Conservation (phyloP, 2,113 vertebrate genomes). For the Hassar affinis region DNA sequence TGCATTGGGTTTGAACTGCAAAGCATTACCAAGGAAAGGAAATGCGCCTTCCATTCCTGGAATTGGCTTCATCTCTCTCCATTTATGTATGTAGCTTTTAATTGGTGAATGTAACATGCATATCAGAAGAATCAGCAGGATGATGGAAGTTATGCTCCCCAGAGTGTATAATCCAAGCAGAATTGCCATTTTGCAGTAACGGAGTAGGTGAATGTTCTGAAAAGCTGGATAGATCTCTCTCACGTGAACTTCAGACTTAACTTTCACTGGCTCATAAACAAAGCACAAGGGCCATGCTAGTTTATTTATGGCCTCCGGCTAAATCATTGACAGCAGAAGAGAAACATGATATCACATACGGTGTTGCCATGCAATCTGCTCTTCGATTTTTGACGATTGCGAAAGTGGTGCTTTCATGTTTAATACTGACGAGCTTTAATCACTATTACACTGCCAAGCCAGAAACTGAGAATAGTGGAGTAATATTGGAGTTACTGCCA, state of each 20-base stretch:
- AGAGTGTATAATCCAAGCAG: conserved; percentile 44
- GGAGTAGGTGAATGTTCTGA: conserved; percentile 7
- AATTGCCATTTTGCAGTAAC: conserved; percentile 44
- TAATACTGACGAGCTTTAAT: background rate
- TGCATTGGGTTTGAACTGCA: conserved; percentile 56
- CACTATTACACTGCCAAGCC: background rate
- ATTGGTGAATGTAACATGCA: conserved; percentile 36
- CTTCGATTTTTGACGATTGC: background rate
- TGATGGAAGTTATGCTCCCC: conserved; percentile 34
- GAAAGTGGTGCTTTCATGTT: background rate
- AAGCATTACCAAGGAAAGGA: conserved; percentile 58
- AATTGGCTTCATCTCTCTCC: conserved; percentile 57
- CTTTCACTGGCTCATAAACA: conserved; percentile 34
- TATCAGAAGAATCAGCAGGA: conserved; percentile 46
- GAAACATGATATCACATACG: background rate
- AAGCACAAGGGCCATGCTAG: conserved; percentile 1
- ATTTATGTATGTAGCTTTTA: conserved; percentile 53
- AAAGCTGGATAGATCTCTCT: background rate
- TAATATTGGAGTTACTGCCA: background rate
- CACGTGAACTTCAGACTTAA: conserved; percentile 51
- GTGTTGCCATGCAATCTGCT: background rate
- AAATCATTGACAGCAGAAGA: conserved; percentile 46
- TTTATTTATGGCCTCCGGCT: conserved; percentile 34
- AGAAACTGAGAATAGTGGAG: background rate
- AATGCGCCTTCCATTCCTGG: conserved; percentile 52